A percentile compares a stretch with the other conserved stretches of the same genome.
These are phyloP conservation scores for Enteromius paludinosus DNA, from an alignment of 2,797 vertebrate genomes.

Conservation along the genomic window DNA sequence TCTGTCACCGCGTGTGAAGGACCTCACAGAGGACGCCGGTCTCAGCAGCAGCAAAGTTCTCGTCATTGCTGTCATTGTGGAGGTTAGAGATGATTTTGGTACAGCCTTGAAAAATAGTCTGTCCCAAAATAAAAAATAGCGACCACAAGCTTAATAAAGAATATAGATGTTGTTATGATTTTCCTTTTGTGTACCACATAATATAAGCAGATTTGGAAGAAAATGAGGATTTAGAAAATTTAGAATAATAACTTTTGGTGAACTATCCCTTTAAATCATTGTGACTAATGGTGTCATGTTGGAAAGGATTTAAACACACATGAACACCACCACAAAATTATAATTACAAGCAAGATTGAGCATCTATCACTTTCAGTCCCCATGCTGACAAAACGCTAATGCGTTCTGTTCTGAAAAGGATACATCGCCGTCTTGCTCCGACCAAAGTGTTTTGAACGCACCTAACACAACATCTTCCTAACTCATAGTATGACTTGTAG, in stretches of 20 bases:
- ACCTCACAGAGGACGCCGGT: constrained; percentile 64
- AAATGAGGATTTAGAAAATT: background rate
- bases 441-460: background rate
- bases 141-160: background rate
- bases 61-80: constrained; percentile 73
- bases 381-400: background rate
- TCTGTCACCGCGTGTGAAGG: constrained; percentile 75
- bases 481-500: background rate
- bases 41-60: constrained; percentile 69
- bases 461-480: background rate
- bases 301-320: background rate
- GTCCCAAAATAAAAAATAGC: background rate
- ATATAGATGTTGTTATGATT: background rate
- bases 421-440: background rate
- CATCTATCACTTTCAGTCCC: background rate
- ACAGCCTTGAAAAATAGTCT: background rate
- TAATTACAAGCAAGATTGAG: background rate
- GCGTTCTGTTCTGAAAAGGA: background rate
- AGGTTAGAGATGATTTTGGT: constrained; percentile 68
- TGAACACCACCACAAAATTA: background rate
- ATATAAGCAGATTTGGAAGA: background rate
- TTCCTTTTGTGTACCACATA: background rate
- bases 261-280: background rate
- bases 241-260: background rate
- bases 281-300: background rate